A percentile compares a stretch with the other conserved stretches of the same genome.
Evolutionary conservation across 1,140 invertebrate genomes (phyloP).

Genomic region (Brachionus rubens): DNA sequence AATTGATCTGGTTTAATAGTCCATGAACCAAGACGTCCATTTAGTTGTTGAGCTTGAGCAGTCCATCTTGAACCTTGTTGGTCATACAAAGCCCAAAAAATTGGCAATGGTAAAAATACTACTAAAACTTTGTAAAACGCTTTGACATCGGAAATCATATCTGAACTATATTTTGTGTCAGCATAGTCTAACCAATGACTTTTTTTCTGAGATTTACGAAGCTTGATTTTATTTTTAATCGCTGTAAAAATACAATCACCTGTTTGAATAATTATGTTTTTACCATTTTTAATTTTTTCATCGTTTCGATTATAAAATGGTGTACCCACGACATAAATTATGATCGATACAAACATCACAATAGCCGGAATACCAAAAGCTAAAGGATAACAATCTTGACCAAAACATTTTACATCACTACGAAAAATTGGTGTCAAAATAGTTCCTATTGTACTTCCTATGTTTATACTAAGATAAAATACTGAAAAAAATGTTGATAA

Average conservation of each 20-base stretch:
- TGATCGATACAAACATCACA: constrained; percentile 68
- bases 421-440: constrained; percentile 80
- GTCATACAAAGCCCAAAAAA: constrained; percentile 79
- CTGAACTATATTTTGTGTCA: constrained; percentile 63
- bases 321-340: constrained; percentile 45
- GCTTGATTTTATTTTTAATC: constrained; percentile 11
- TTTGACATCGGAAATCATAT: constrained; percentile 27
- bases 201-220: constrained; percentile 54
- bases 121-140: constrained; percentile 64
- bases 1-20: constrained; percentile 59
- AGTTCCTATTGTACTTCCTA: constrained; percentile 84
- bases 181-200: constrained; percentile 77
- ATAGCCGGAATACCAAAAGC: constrained; percentile 86
- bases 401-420: constrained; percentile 77
- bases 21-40: constrained; percentile 69
- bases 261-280: constrained; percentile 39
- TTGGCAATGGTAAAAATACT: constrained; percentile 76
- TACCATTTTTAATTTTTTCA: constrained; percentile 34
- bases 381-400: constrained; percentile 77
- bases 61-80: constrained; percentile 85
- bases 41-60: constrained; percentile 83
- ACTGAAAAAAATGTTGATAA: constrained; percentile 74
- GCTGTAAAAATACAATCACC: constrained; percentile 9
- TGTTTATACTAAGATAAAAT: constrained; percentile 89
- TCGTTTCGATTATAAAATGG: constrained; percentile 45